phyloP scores from a whole-genome alignment of 2,113 vertebrate species.

The Saiga tatarica region DNA sequence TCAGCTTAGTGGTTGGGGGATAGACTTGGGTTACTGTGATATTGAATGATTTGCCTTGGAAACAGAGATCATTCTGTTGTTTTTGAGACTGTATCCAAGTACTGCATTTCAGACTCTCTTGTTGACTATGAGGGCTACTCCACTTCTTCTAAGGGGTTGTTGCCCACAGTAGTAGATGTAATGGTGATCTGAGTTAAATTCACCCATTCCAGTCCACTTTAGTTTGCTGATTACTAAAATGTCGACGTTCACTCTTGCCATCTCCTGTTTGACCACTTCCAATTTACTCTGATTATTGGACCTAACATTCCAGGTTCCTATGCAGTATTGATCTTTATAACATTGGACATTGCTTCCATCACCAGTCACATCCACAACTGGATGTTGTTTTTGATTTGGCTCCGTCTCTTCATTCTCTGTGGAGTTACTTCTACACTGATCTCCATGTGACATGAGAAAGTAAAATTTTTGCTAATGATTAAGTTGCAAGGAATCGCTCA shows the following conservation, averaged over 20 bases:
- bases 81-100: neutral
- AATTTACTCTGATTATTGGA: neutral
- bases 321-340: neutral
- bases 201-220: neutral
- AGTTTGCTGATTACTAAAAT: neutral
- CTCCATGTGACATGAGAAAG: neutral
- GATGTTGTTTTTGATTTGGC: neutral
- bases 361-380: neutral
- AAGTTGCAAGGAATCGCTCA: neutral
- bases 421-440: neutral
- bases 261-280: neutral
- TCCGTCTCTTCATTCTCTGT: neutral
- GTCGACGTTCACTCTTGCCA: rapidly evolving
- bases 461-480: neutral
- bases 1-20: rapidly evolving
- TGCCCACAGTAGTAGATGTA: neutral
- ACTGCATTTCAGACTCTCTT: neutral
- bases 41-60: neutral
- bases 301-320: neutral
- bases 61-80: neutral
- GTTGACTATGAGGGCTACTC: neutral
- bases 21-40: neutral
- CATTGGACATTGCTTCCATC: neutral
- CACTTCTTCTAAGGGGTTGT: neutral
- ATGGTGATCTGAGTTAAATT: neutral